Evolutionary conservation across 2,113 vertebrate genomes (phyloP), one percentile per base, ranked within the genome.

Genomic region (Donacobius atricapilla): DNA sequence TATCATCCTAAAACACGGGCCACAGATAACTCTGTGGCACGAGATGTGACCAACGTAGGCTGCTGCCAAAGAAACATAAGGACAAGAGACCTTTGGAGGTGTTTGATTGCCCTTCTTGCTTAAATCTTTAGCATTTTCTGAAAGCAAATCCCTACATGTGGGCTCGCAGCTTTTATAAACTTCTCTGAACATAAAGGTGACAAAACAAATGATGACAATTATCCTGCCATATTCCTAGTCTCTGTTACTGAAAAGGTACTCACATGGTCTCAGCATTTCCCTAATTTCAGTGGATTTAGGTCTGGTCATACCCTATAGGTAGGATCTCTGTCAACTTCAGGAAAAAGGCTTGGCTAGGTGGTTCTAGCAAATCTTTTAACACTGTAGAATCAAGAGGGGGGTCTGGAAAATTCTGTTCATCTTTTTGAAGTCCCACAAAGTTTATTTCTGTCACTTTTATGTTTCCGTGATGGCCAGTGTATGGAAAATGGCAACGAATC

Each of bases 361-460:
- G 72, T 70, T 90, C 56, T 44, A 90, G 76, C 68, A 89, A 86
- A 89, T 24, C 54, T 89, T 86, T 92, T 86, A 93, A 44, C 44
- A 35, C 80, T 50, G 21, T 63, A 78, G 71, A 87, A 89, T 50
- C 72, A 15, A 7, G 45, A 90, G 83, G 89, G 91, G 91, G 76
- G 72, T 51, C 90, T 94, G 93, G 90, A 94, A 96, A 94, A 50
- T 24, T 39, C n/a, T 93, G 56, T 81, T 93, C 63, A 68, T 91
- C 90, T 70, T 83, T 93, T 77, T 97, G 89, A 88, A 94, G 92
- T 80, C 75, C 51, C 75, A 76, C 47, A 58, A 78, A 93, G 93
- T 95, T 97, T 95, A 95, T 95, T 97, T 95, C 94, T 94, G 91
- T 90, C 94, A 81, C 86, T 81, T 83, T 86, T 89, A 89, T 94